Percentiles rank a stretch among this genome's conserved stretches.
Evolutionary conservation across 1,140 invertebrate genomes (phyloP).

Genomic region (Calosoma granatense): DNA sequence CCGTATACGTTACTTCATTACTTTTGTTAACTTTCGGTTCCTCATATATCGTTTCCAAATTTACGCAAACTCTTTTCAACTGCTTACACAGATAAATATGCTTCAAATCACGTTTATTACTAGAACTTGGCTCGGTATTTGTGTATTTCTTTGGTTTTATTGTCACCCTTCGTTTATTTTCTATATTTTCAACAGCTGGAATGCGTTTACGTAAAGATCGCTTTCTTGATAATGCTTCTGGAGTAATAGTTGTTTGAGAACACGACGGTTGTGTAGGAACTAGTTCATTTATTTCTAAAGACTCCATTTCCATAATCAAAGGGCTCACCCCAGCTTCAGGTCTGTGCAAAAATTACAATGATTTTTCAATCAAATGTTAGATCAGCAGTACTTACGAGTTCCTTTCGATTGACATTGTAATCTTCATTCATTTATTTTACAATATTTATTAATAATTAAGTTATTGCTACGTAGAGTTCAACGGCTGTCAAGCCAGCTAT

Average conservation of each 20-base stretch:
- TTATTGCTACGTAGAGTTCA: too few species aligned
- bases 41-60: background rate
- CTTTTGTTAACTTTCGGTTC: background rate
- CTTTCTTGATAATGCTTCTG: background rate
- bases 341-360: background rate
- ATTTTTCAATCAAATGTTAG: background rate
- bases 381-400: too few species aligned
- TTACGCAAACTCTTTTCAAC: background rate
- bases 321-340: background rate
- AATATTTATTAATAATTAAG: too few species aligned
- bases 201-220: background rate
- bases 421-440: too few species aligned
- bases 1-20: background rate
- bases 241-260: background rate
- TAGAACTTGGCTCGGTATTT: background rate
- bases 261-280: background rate
- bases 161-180: background rate
- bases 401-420: too few species aligned
- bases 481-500: too few species aligned
- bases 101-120: background rate
- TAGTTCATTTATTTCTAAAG: slow-evolving; percentile 2
- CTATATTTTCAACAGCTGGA: background rate
- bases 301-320: background rate
- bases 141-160: background rate
- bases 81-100: background rate